These are phyloP conservation scores for Lycodopsis pacificus DNA, from an alignment of 2,797 vertebrate genomes.

Conservation along the genomic window DNA sequence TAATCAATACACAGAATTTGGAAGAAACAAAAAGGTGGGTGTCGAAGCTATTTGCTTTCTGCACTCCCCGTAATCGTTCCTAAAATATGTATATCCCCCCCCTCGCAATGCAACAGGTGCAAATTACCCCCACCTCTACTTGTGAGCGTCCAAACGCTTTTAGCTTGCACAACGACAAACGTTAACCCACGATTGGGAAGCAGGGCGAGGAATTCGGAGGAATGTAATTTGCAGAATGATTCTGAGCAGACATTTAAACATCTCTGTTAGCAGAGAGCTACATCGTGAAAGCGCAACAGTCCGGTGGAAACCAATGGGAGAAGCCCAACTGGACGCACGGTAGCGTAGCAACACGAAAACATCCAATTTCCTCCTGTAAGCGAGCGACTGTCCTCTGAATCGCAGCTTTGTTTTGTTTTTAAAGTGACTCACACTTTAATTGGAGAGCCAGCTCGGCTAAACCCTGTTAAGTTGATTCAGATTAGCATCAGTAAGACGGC, in stretches of 20 bases:
- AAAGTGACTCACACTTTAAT: conserved; percentile 49
- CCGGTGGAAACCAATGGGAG: conserved; percentile 8
- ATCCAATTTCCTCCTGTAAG: not conserved
- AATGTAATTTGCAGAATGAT: conserved; percentile 12
- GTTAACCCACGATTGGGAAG: not conserved
- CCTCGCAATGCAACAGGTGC: not conserved
- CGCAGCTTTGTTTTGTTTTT: conserved; percentile 3
- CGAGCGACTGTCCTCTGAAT: conserved; percentile 25
- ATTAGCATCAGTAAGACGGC: conserved; percentile 69
- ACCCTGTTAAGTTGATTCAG: conserved; percentile 68
- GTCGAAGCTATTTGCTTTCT: not conserved
- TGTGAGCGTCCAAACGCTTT: conserved; percentile 3
- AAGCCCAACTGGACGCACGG: not conserved
- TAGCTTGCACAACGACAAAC: not conserved
- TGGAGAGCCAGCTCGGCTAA: conserved; percentile 57
- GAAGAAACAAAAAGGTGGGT: not conserved
- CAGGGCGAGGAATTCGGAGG: not conserved
- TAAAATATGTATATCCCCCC: not conserved
- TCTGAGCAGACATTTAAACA: conserved; percentile 12
- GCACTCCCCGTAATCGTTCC: not conserved
- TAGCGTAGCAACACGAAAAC: conserved; percentile 4
- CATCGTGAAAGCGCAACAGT: conserved; percentile 8
- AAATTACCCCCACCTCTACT: not conserved
- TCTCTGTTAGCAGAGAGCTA: conserved; percentile 9
- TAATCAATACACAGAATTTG: not conserved